Evolutionary conservation across 2,113 vertebrate species (phyloP), one percentile per base, ranked within the genome.

Genomic region (Channa argus): DNA sequence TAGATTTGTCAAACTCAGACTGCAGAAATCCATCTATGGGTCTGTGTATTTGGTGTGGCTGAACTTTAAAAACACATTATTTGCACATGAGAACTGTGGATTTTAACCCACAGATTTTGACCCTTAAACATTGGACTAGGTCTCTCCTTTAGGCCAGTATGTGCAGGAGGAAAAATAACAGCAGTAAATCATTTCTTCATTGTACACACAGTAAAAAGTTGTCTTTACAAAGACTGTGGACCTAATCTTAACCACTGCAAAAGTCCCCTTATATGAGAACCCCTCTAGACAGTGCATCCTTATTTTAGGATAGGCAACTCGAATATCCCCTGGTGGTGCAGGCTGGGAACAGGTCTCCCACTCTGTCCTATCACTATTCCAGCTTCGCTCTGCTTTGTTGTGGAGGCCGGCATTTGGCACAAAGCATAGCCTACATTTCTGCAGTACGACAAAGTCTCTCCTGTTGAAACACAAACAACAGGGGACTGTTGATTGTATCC

Each of bases 361-460:
- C 64, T 62, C 45, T 43, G 24, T 12, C 44, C 11, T 6, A 0
- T 51, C 5, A 8, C 56, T 62, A 49, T 72, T 74, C 50, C 43
- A 66, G 52, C 36, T 38, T 44, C 2, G 3, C 45, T 71, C 41
- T 55, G 47, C 51, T 79, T 33, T 68, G 47, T 9, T 44, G 64
- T n/a, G 71, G 60, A 33, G 74, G 67, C 62, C 79, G 74, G 39
- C 38, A 66, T 77, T 75, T 79, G 65, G 63, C 62, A 82, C 7
- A 61, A 80, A 7, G 0, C 14, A 37, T 7, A 38, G 50, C 15
- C 60, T 37, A 13, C 66, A 63, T 53, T 77, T 68, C 43, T 74
- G 63, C 58, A 67, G 39, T 36, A 60, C 62, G 71, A 90, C 89
- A 92, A 86, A 70, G 68, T 65, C 34, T 60, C 37, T 56, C 8